A percentile compares a stretch with the other conserved stretches of the same genome.
Conservation (phyloP, 2,888 invertebrate species). For the Amphipyra tragopoginis region DNA sequence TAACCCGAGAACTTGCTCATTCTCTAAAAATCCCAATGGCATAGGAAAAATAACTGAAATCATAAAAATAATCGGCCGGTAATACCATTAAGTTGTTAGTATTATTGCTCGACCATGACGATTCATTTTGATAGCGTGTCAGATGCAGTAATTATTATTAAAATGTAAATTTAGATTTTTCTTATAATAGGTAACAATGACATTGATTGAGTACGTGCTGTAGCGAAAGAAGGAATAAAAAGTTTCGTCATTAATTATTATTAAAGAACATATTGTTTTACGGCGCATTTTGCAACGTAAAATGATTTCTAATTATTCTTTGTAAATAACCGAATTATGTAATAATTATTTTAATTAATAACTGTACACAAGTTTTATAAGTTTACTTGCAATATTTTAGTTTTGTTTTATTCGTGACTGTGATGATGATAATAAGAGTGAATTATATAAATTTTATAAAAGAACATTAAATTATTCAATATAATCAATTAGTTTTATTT, state of each 20-base stretch:
- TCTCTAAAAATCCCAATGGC: too few species aligned
- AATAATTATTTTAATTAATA: slow-evolving; percentile 18
- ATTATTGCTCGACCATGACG: slow-evolving; percentile 24
- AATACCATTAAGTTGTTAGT: slow-evolving; percentile 6
- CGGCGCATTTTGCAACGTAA: neutral
- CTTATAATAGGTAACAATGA: too few species aligned
- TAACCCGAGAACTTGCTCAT: too few species aligned
- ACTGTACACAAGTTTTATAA: slow-evolving; percentile 37
- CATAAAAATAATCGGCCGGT: neutral
- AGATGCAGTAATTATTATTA: neutral
- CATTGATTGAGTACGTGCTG: too few species aligned
- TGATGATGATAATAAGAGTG: slow-evolving; percentile 67
- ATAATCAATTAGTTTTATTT: slow-evolving; percentile 8
- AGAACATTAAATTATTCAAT: slow-evolving; percentile 67
- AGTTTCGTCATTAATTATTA: too few species aligned
- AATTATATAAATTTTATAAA: slow-evolving; percentile 52
- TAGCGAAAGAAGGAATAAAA: too few species aligned
- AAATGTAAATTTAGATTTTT: too few species aligned
- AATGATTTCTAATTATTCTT: slow-evolving; percentile 37
- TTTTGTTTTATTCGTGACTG: slow-evolving; percentile 68
- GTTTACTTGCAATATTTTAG: slow-evolving; percentile 36
- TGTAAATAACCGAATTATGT: slow-evolving; percentile 54
- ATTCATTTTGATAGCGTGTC: slow-evolving; percentile 15
- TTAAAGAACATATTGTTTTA: too few species aligned
- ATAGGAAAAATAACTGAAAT: neutral